Evolutionary conservation across 2,113 vertebrate species (phyloP).

Genomic region (Thomomys bottae): DNA sequence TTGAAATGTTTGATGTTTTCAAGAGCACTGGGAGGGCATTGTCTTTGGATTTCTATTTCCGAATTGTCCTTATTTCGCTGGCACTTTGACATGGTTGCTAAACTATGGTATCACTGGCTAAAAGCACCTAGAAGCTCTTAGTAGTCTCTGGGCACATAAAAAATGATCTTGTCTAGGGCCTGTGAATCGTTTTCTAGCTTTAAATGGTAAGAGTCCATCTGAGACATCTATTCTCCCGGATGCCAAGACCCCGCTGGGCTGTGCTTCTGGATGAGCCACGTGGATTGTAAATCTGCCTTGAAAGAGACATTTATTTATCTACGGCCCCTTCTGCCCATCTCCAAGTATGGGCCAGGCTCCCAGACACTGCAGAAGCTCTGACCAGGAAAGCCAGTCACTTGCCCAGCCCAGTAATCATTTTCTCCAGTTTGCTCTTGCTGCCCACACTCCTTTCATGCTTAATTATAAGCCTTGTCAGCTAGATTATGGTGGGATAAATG

Average conservation of each 20-base stretch:
- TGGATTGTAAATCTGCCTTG: neutral
- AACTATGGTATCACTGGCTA: neutral
- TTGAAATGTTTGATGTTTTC: constrained; percentile 55
- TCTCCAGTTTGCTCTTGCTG: constrained; percentile 62
- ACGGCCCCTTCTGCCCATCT: constrained; percentile 21
- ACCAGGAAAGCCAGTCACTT: constrained; percentile 54
- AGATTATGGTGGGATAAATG: constrained; percentile 48
- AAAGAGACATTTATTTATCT: constrained; percentile 66
- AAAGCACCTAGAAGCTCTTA: constrained; percentile 51
- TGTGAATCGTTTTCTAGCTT: neutral
- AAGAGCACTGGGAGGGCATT: neutral
- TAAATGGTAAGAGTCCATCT: constrained; percentile 22
- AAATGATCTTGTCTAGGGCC: constrained; percentile 43
- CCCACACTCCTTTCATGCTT: constrained; percentile 72
- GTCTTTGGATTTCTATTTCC: constrained; percentile 53
- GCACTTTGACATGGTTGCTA: constrained; percentile 39
- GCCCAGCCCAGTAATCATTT: constrained; percentile 69
- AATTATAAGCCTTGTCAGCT: constrained; percentile 71
- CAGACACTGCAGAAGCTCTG: constrained; percentile 7
- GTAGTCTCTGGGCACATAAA: constrained; percentile 46
- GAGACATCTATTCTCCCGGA: constrained; percentile 45
- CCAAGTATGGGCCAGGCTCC: too few relatives aligned
- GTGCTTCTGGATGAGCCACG: neutral
- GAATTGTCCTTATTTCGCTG: constrained; percentile 51
- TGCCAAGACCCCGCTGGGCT: neutral